Evolutionary conservation across 2,797 vertebrate species (phyloP).

Genomic region (Pipistrellus nathusii): DNA sequence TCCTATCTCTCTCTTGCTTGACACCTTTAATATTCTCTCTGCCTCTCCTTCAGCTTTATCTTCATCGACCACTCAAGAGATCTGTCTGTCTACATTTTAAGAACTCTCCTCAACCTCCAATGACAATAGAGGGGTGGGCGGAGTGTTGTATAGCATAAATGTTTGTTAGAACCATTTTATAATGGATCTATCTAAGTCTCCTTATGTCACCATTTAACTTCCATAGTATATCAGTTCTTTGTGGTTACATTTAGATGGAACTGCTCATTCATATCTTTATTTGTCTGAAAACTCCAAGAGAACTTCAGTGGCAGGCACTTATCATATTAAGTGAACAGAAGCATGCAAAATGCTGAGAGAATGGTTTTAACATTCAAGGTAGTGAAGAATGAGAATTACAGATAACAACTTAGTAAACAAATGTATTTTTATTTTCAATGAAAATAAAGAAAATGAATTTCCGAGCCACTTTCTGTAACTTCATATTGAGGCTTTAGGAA

Average conservation of each 20-base stretch:
- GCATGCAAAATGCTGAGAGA: background rate
- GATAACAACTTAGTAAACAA: background rate
- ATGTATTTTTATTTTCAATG: constrained; percentile 25
- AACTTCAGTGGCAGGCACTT: background rate
- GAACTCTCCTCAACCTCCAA: background rate
- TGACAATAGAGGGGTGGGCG: background rate
- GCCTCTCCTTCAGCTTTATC: constrained; percentile 23
- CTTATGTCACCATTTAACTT: background rate
- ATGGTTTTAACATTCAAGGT: background rate
- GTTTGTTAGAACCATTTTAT: constrained; percentile 47
- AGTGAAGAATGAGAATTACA: background rate
- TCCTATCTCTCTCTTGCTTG: constrained; percentile 9
- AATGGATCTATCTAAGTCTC: constrained; percentile 22
- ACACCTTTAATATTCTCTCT: constrained; percentile 65
- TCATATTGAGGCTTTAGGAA: background rate
- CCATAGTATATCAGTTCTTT: background rate
- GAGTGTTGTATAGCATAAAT: constrained; percentile 25
- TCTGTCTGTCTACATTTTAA: background rate
- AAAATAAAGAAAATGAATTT: background rate
- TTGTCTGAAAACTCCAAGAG: background rate
- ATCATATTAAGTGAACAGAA: constrained; percentile 22
- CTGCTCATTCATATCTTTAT: background rate
- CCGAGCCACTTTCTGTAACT: background rate
- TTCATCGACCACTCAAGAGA: background rate
- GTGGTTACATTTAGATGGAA: background rate